Evolutionary conservation across 2,888 invertebrate species (phyloP).

Genomic region (Frankliniella intonsa): DNA sequence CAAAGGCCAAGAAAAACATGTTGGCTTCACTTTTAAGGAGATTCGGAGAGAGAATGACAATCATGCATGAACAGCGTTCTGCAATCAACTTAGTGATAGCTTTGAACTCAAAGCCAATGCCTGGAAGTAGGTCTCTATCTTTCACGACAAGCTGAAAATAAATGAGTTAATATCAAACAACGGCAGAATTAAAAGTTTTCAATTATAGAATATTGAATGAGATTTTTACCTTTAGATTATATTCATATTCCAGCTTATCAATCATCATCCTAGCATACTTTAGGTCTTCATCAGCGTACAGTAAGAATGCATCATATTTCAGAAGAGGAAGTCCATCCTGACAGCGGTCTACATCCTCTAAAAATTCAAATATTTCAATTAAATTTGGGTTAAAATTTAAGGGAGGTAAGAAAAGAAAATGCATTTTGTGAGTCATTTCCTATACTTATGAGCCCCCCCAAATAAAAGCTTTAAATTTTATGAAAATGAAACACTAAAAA

Average conservation of each 20-base stretch:
- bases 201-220: slow-evolving; percentile 23
- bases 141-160: slow-evolving; percentile 64
- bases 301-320: slow-evolving; percentile 71
- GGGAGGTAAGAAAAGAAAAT: not conserved
- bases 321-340: slow-evolving; percentile 53
- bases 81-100: slow-evolving; percentile 68
- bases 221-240: slow-evolving; percentile 57
- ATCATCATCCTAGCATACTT: slow-evolving; percentile 64
- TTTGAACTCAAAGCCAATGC: slow-evolving; percentile 64
- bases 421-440: too few species aligned
- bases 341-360: slow-evolving; percentile 54
- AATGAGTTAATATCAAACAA: slow-evolving; percentile 30
- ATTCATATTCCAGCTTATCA: slow-evolving; percentile 56
- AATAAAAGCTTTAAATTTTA: not conserved
- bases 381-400: not conserved
- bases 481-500: not conserved
- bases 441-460: too few species aligned
- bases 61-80: slow-evolving; percentile 70
- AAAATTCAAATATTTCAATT: slow-evolving; percentile 33
- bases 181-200: not conserved
- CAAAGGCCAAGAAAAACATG: slow-evolving; percentile 72
- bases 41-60: slow-evolving; percentile 72
- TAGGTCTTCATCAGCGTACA: slow-evolving; percentile 69
- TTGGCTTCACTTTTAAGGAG: slow-evolving; percentile 71
- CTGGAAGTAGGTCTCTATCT: slow-evolving; percentile 67